Conservation (phyloP, 92 coral and sea anemone species). For the Scolanthus callimorphus region DNA sequence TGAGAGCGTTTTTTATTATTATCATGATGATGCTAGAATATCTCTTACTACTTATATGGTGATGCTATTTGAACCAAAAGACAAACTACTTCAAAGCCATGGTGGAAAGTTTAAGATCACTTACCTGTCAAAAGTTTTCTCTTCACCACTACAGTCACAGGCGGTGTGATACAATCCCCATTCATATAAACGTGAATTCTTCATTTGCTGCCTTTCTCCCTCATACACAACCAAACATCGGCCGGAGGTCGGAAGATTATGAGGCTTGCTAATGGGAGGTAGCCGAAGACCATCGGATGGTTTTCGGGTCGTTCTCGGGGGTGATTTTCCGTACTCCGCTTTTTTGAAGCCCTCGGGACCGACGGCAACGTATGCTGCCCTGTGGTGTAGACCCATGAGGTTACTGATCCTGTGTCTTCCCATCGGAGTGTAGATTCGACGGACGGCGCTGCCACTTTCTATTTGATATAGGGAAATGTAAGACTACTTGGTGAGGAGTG, state of each 20-base stretch:
- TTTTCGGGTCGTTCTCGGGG: neutral
- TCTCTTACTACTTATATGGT: no score
- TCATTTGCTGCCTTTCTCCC: neutral
- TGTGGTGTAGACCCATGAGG: conserved; percentile 1
- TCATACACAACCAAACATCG: neutral
- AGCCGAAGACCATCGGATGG: neutral
- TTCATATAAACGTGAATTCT: neutral
- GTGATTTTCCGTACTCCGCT: neutral
- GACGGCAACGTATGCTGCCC: neutral
- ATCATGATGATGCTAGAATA: no score
- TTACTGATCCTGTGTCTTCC: conserved; percentile 19
- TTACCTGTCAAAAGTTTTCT: neutral
- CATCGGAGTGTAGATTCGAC: conserved; percentile 25
- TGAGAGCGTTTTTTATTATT: no score
- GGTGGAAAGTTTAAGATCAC: no score
- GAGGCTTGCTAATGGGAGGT: neutral
- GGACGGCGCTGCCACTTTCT: conserved; percentile 17
- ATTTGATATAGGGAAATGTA: no score
- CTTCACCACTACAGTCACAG: neutral
- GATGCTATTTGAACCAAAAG: no score
- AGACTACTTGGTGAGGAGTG: no score
- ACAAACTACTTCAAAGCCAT: no score
- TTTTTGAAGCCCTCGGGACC: neutral
- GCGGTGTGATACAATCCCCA: neutral
- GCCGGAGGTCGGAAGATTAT: neutral